Conservation (phyloP, 2,113 vertebrate genomes). For the Chrysemys picta region DNA sequence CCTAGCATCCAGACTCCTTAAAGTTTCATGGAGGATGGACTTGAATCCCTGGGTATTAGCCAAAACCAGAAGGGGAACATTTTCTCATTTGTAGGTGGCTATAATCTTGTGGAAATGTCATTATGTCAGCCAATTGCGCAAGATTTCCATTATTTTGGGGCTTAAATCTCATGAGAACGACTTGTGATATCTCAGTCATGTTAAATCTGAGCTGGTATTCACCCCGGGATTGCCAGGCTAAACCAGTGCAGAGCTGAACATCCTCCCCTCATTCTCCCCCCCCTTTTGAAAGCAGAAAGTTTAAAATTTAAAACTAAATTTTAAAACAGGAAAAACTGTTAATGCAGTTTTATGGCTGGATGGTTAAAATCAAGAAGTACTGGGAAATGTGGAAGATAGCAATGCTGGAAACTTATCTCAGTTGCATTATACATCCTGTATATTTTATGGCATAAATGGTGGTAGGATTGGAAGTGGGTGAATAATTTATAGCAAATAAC, state of each 20-base stretch:
- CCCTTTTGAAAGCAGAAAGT: slow-evolving; percentile 9
- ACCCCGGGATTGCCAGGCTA: slow-evolving; percentile 30
- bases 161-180: not conserved
- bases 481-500: slow-evolving; percentile 73
- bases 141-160: not conserved
- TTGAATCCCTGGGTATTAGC: not conserved
- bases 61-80: not conserved
- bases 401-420: not conserved
- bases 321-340: slow-evolving; percentile 48
- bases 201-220: slow-evolving; percentile 1
- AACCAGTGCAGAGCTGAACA: not conserved
- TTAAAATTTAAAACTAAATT: slow-evolving; percentile 43
- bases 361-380: slow-evolving; percentile 48
- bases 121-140: not conserved
- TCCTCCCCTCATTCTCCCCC: not conserved
- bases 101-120: not conserved
- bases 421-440: slow-evolving; percentile 58
- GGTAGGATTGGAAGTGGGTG: slow-evolving; percentile 65
- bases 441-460: slow-evolving; percentile 68
- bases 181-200: slow-evolving; percentile 7
- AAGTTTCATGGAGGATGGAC: not conserved
- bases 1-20: not conserved
- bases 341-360: slow-evolving; percentile 16
- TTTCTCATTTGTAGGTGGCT: not conserved
- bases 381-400: slow-evolving; percentile 55